Base-by-base conservation (phyloP, 2,888 invertebrate genomes). In the Busseola fusca region DNA sequence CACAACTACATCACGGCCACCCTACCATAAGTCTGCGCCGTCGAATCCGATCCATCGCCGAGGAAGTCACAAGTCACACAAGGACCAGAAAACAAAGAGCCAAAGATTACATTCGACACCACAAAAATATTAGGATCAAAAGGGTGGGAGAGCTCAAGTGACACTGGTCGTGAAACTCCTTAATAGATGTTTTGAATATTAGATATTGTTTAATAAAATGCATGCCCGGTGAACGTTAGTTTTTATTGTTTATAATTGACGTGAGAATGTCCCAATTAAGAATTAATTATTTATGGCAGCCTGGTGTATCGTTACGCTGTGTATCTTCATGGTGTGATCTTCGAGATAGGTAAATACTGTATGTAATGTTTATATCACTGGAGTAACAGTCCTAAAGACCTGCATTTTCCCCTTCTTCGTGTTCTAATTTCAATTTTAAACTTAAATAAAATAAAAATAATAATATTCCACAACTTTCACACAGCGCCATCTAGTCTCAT, bases 31-130 rank as follows among this genome's bases (percentile, higher is more conserved):
- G 79, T 83, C 76, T 67, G 71, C 74, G 74, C 56, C 80, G 72
- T 82, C 79, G 69, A 82, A 81, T 84, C 74, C 71, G 71, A 87
- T 82, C 83, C 84, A 84, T 86, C 86, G 87, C 79, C 65, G 68
- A 83, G 86, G 86, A 88, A 87, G 86, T 84, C 79, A 84, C 84
- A 84, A 82, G 80, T 86, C 83, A 84, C 84, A 81, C 58, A 72
- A 72, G 7, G 52, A 66, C 88, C 85, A 86, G 30, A 48, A 65
- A 71, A 77, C 74, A 69, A 60, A 64, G 83, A 84, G 62, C 84
- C 59, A 75, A 30, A 30, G 37, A 69, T 63, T 65, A 72, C 69
- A 78, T 76, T 76, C 72, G 40, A 72, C 54, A 65, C 40, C 16
- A 69, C 50, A 27, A 64, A 73, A 74, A 64, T 54, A 72, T 69